Evolutionary conservation across 2,888 invertebrate species (phyloP).

Genomic region (Aspidiotus rigidus): DNA sequence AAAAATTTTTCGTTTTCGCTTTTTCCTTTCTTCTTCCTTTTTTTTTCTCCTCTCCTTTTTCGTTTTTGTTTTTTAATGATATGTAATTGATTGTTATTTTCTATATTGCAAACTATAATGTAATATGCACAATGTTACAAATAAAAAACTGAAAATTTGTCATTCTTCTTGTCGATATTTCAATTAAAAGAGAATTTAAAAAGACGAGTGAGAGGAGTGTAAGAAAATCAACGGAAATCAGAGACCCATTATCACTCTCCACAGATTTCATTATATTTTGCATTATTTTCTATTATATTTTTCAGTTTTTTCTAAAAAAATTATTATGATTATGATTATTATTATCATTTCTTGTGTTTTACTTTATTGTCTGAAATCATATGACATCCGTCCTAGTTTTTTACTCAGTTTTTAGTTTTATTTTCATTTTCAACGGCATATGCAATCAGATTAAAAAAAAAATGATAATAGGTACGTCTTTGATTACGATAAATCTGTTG

Average conservation of each 20-base stretch:
- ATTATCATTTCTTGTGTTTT: not conserved
- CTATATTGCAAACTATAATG: conserved; percentile 3
- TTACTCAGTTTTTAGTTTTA: conserved; percentile 11
- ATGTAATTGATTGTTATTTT: conserved; percentile 1
- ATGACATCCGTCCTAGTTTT: conserved; percentile 19
- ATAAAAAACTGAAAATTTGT: not conserved
- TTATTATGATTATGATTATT: conserved; percentile 17
- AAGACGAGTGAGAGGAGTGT: not conserved
- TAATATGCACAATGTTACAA: conserved; percentile 2
- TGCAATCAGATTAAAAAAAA: conserved; percentile 9
- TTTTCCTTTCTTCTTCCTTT: not conserved
- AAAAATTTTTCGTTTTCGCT: no score
- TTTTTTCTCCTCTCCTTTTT: not conserved
- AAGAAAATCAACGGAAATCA: not conserved
- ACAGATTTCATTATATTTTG: not conserved
- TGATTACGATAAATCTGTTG: no score
- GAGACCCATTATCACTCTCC: no score
- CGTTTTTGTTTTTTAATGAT: not conserved
- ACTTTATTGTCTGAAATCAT: no score
- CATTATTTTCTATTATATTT: not conserved
- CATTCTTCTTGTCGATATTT: not conserved
- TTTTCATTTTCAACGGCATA: conserved; percentile 7
- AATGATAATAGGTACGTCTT: no score
- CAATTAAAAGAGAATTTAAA: not conserved
- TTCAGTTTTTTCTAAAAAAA: conserved; percentile 6